Conservation (phyloP, 2,888 invertebrate species). For the Xestia xanthographa region DNA sequence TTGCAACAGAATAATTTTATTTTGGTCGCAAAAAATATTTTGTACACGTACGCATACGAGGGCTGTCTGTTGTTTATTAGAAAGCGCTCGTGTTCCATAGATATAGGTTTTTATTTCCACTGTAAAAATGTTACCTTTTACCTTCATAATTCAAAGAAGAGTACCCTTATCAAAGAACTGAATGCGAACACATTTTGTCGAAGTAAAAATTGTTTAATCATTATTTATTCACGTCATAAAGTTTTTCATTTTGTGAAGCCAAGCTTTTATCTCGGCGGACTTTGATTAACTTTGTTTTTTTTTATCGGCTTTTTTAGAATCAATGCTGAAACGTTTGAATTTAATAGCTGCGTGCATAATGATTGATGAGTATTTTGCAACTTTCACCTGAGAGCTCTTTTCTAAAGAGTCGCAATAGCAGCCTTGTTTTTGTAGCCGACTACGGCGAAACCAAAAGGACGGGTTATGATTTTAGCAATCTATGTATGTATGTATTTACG, state of each 20-base stretch:
- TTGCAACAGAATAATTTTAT: constrained; percentile 49
- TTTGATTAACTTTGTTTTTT: constrained; percentile 47
- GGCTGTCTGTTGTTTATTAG: constrained; percentile 69
- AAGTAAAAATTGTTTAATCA: constrained; percentile 52
- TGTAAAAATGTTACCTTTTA: constrained; percentile 49
- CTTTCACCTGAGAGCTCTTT: not conserved
- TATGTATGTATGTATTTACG: too few species aligned
- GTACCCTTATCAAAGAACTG: constrained; percentile 47
- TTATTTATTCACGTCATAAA: constrained; percentile 48
- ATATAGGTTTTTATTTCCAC: constrained; percentile 59
- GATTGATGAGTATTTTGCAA: not conserved
- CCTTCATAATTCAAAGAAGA: constrained; percentile 53
- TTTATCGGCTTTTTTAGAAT: constrained; percentile 12
- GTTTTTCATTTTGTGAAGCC: constrained; percentile 30
- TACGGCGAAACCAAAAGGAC: too few species aligned
- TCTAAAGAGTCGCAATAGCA: not conserved
- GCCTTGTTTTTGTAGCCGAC: not conserved
- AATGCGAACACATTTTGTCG: constrained; percentile 46
- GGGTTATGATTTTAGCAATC: too few species aligned
- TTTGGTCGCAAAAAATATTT: constrained; percentile 65
- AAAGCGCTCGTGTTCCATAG: constrained; percentile 52
- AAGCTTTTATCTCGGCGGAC: constrained; percentile 34
- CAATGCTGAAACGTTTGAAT: constrained; percentile 8
- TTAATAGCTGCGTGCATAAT: not conserved
- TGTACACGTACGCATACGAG: constrained; percentile 62